Base-by-base conservation (phyloP, 23 tunicate genomes). In the Phallusia fumigata region DNA sequence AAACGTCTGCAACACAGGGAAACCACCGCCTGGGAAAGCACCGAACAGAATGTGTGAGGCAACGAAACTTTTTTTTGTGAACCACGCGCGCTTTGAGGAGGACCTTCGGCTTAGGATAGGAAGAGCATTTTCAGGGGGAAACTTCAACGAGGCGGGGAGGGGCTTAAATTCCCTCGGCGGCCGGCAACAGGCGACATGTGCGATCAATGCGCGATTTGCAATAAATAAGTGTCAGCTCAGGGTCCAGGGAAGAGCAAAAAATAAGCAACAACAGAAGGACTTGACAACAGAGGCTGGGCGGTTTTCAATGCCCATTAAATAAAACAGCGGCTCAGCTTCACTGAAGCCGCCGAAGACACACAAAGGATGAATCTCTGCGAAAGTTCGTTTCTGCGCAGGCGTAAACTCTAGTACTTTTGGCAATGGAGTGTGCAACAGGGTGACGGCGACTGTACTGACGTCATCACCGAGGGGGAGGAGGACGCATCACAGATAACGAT, bases 191-290 rank as follows among this genome's bases (percentile, higher is more conserved):
- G 15, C 11, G 16, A 58, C 3, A 24, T 21, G 13, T 24, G 69
- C 69, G 28, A 24, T 6, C 13, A 21, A 6, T 1, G 16, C 28
- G 69, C 69, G 69, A 58, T 58, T 58, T 58, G 69, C 69, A 58
- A 58, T 58, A 58, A 58, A 58, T 58, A 58, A 58, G 69, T 58
- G 69, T 58, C 69, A 58, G 69, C 28, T 8, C 47, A 3, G 47
- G 69, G 69, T 58, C 28, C 69, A 24, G 13, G 69, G 69, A 58
- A 58, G 69, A 58, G 69, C 69, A 13, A 58, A 58, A 58, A 58
- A 58, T n/a, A n/a, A n/a, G n/a, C n/a, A 13, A 24, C 28, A 58
- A 58, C 28, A 40, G 10, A 40, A 40, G 47, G 47, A 40, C 10
- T 40, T 40, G 47, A 40, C 47, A 40, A 40, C 47, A 3, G 47